Conservation (phyloP, 1,140 invertebrate species). For the Drosophila subobscura region DNA sequence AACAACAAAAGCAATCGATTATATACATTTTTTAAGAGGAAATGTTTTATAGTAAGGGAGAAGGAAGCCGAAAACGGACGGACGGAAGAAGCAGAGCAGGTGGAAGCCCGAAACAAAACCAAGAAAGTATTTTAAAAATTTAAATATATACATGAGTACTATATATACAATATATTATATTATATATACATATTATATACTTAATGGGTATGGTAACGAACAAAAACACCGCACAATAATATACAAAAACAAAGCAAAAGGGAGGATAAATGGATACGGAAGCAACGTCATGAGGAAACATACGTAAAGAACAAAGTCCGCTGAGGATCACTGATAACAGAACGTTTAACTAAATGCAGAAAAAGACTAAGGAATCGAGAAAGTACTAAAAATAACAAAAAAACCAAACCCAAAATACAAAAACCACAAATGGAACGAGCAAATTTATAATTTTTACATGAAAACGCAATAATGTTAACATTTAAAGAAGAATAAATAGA, state of each 20-base stretch:
- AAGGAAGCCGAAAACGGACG: slow-evolving; percentile 25
- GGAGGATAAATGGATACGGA: slow-evolving; percentile 2
- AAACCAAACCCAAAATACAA: slow-evolving; percentile 16
- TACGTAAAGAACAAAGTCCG: slow-evolving; percentile 59
- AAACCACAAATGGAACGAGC: slow-evolving; percentile 33
- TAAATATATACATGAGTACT: slow-evolving; percentile 80
- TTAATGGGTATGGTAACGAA: slow-evolving; percentile 78
- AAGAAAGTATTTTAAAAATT: slow-evolving; percentile 82
- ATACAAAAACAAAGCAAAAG: slow-evolving; percentile 65
- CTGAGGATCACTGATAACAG: slow-evolving; percentile 37
- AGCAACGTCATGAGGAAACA: slow-evolving; percentile 33
- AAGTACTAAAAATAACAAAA: slow-evolving; percentile 56
- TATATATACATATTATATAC: slow-evolving; percentile 77
- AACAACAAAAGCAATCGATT: slow-evolving; percentile 79
- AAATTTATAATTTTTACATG: slow-evolving; percentile 80
- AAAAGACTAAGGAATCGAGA: slow-evolving; percentile 63
- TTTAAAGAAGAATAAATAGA: slow-evolving; percentile 59
- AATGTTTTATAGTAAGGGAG: slow-evolving; percentile 73
- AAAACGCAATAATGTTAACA: slow-evolving; percentile 79
- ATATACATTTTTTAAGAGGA: slow-evolving; percentile 77
- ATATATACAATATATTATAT: slow-evolving; percentile 65
- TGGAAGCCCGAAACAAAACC: slow-evolving; percentile 42
- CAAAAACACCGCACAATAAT: slow-evolving; percentile 82
- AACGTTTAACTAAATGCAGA: slow-evolving; percentile 61
- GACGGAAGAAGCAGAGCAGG: neutral